Base-by-base conservation (phyloP, 1,140 invertebrate species). In the Ganaspis sp. region DNA sequence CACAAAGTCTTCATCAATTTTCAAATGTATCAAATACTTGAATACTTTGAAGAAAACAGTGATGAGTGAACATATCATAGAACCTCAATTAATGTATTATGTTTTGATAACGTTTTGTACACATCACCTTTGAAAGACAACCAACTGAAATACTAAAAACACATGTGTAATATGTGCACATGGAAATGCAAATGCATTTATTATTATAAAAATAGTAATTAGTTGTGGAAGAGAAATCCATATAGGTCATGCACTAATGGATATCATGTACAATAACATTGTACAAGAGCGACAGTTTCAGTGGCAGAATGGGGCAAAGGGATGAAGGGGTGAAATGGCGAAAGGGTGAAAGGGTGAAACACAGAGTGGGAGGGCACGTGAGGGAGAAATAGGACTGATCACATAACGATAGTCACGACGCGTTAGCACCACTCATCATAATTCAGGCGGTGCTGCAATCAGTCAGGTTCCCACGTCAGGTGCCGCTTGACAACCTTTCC, bases 321-420 rank as follows among this genome's bases (percentile, higher is more conserved):
- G 21, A 9, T 11, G 12, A 21, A 21, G 15, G 40, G 53, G 53
- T 3, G 9, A 53, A 53, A 53, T 4, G 37, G 37, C 9, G 53
- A 58, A 21, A 9, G 53, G 17, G 9, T 21, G 17, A 54, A 19
- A 29, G 58, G 58, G 23, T 15, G 23, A 64, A 64, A 64, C 58
- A 64, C n/a, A n/a, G 6, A 4, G 23, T 64, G 23, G 58, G 58
- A 34, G 58, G 11, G 26, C 11, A 1, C 12, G 12, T 34, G 15
- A 17, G 21, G 9, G 21, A 12, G 21, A 15, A 29, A 26, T 29
- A 64, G 58, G 58, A 64, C 58, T 64, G 58, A 64, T 64, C 58
- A 64, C 58, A 64, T 64, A 64, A 64, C 58, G 58, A 64, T 29
- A 64, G 58, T 64, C 58, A 64, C 58, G 21, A 64, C 58, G 58